These are phyloP conservation scores for Agrilus biguttatus DNA, from an alignment of 2,888 invertebrate genomes.

Conservation along the genomic window DNA sequence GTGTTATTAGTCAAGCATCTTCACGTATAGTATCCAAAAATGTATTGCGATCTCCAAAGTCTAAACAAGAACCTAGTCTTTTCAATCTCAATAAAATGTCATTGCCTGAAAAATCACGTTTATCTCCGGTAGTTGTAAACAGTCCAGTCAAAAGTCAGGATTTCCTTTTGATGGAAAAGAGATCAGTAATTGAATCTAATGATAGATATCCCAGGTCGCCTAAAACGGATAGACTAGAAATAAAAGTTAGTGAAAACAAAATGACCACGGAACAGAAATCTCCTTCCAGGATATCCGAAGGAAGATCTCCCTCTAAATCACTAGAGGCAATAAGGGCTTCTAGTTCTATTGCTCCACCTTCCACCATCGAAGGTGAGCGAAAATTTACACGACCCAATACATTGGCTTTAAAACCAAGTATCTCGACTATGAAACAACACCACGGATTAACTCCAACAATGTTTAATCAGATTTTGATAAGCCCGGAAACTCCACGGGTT, in stretches of 20 bases:
- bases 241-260: conserved; percentile 11
- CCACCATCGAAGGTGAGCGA: conserved; percentile 33
- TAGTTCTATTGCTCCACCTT: conserved; percentile 3
- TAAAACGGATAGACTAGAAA: conserved; percentile 13
- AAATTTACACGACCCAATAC: conserved; percentile 73
- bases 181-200: too few species aligned
- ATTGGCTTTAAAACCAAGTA: conserved; percentile 70
- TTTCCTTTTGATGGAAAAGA: too few species aligned
- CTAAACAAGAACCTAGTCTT: too few species aligned
- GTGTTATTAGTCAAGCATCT: background rate
- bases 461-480: conserved; percentile 70
- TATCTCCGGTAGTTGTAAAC: too few species aligned
- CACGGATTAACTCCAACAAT: conserved; percentile 71
- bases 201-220: conserved; percentile 5
- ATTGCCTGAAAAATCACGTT: too few species aligned
- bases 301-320: conserved; percentile 9
- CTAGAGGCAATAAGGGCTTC: conserved; percentile 12
- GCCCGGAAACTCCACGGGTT: conserved; percentile 82
- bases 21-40: too few species aligned
- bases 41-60: too few species aligned
- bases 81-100: too few species aligned
- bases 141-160: too few species aligned
- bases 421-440: conserved; percentile 66
- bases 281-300: conserved; percentile 6
- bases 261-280: conserved; percentile 6